A percentile compares a stretch with the other conserved stretches of the same genome.
These are phyloP conservation scores for Euglossa dilemma DNA, from an alignment of 1,140 invertebrate species.

Conservation along the genomic window DNA sequence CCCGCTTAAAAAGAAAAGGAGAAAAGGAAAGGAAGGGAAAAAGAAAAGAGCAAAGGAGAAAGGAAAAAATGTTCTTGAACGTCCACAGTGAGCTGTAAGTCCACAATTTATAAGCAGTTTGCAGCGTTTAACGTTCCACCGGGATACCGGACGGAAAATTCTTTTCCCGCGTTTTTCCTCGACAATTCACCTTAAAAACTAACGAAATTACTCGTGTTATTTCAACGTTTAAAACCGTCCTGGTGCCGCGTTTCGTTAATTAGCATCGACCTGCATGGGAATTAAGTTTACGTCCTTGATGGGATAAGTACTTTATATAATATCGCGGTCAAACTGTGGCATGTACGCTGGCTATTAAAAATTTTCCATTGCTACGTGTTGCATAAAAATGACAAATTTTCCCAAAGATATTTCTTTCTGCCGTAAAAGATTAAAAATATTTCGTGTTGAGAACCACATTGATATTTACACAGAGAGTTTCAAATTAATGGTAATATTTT, in stretches of 20 bases:
- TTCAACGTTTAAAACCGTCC: neutral
- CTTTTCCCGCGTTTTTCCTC: neutral
- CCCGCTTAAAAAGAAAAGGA: neutral
- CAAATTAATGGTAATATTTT: no score
- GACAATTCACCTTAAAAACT: neutral
- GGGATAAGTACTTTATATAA: neutral
- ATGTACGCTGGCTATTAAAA: no score
- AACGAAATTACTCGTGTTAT: neutral
- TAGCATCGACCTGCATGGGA: neutral
- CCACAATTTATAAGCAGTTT: slow-evolving; percentile 20
- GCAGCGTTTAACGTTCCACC: slow-evolving; percentile 1
- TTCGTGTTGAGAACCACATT: no score
- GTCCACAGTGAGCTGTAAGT: neutral
- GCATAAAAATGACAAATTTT: no score
- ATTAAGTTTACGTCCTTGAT: neutral
- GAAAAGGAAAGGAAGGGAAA: no score
- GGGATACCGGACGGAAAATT: neutral
- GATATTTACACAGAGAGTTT: no score
- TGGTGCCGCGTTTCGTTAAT: neutral
- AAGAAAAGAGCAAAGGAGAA: neutral
- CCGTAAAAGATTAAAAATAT: no score
- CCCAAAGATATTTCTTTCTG: no score
- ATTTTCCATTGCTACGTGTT: no score
- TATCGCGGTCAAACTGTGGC: no score
- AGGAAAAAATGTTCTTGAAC: neutral